phyloP scores from a whole-genome alignment of 2,797 vertebrate species.

The Peromyscus nudipes region DNA sequence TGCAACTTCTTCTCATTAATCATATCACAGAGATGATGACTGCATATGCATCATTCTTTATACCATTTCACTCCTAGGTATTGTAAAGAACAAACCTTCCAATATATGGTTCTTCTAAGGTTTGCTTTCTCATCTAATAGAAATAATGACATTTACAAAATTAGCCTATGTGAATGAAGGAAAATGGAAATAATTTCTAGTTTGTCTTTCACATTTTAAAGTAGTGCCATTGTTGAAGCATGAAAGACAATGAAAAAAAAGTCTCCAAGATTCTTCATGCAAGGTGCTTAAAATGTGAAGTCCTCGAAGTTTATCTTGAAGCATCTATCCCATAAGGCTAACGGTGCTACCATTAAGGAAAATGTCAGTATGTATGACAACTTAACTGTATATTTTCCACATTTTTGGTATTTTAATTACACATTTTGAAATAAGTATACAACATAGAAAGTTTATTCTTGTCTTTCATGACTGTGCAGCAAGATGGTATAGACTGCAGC shows the following conservation, averaged over 20 bases:
- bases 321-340: neutral
- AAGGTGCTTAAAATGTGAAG: neutral
- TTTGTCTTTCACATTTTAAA: constrained; percentile 40
- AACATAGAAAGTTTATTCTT: neutral
- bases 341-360: neutral
- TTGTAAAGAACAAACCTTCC: neutral
- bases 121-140: neutral
- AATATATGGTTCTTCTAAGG: neutral
- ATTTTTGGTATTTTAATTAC: constrained; percentile 47
- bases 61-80: neutral
- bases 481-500: neutral
- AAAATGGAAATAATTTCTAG: neutral
- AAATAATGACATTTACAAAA: neutral
- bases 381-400: constrained; percentile 9
- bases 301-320: constrained; percentile 40
- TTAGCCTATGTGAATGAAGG: neutral
- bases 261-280: neutral
- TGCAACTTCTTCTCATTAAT: constrained; percentile 18
- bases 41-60: neutral
- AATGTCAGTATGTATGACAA: neutral
- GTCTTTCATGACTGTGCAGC: constrained; percentile 23
- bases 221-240: neutral
- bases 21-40: neutral
- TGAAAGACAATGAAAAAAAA: constrained; percentile 18
- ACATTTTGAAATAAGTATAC: neutral